Evolutionary conservation across 1,140 invertebrate genomes (phyloP).

Genomic region (Helicoverpa armigera): DNA sequence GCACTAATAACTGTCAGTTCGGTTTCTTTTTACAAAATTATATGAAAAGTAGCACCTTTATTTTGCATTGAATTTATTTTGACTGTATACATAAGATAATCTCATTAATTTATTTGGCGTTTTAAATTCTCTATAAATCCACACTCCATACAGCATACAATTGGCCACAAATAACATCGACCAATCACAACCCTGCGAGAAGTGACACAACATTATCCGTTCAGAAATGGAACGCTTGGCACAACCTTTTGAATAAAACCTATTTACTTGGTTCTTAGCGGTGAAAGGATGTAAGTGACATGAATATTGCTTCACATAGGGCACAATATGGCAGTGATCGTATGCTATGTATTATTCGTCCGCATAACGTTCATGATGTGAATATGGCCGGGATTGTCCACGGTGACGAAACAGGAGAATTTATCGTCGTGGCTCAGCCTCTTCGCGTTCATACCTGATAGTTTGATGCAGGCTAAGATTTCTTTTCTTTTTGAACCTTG

Average conservation of each 20-base stretch:
- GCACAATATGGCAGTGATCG: conserved; percentile 6
- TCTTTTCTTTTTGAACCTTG: conserved; percentile 79
- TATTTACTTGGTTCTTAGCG: neutral
- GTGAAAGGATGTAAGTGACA: neutral
- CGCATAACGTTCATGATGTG: conserved; percentile 79
- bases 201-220: too few relatives aligned
- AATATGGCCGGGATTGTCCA: conserved; percentile 78
- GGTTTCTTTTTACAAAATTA: too few relatives aligned
- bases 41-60: too few relatives aligned
- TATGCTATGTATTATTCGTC: conserved; percentile 52
- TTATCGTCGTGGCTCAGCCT: conserved; percentile 74
- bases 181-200: too few relatives aligned
- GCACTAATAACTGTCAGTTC: too few relatives aligned
- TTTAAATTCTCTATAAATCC: too few relatives aligned
- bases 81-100: too few relatives aligned
- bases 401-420: conserved; percentile 80
- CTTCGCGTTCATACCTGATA: conserved; percentile 77
- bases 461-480: conserved; percentile 79
- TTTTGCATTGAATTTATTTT: too few relatives aligned
- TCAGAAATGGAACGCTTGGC: too few relatives aligned
- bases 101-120: too few relatives aligned
- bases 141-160: too few relatives aligned
- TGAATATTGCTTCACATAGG: conserved; percentile 29
- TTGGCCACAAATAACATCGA: too few relatives aligned
- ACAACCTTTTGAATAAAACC: neutral